Evolutionary conservation across 2,113 vertebrate species (phyloP), one percentile per base, ranked within the genome.

Genomic region (Lonchura striata): DNA sequence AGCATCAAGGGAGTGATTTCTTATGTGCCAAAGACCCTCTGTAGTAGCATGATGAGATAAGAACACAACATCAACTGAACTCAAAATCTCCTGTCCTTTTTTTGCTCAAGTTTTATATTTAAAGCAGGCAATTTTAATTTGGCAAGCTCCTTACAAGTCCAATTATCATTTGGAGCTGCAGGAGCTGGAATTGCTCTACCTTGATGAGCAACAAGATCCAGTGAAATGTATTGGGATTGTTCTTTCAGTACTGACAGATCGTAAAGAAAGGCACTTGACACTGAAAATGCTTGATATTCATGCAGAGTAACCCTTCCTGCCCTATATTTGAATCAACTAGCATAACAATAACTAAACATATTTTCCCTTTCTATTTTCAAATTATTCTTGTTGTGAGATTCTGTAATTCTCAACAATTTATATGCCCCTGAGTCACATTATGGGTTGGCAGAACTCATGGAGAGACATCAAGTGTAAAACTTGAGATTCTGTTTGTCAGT

Each of bases 81-180:
- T 89, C 61, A 91, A 42, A 76, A 86, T 95, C 77, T 91, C 61
- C 64, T 39, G 27, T 82, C 33, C 27, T 65, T 77, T 88, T 82
- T 92, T 91, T 90, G 50, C 69, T 95, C 49, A 90, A 44, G 64
- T 68, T 97, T 91, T 90, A 47, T 96, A 80, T 96, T 96, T 97
- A 94, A 96, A 79, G 68, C 39, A 95, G 95, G 50, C 59, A 71
- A 92, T 95, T 97, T 97, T 91, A 93, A 95, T 97, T 97, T 98
- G 97, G 97, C 97, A 96, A 56, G 22, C 59, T 69, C 74, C 0
- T 0, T 68, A 42, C 64, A 83, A 95, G 96, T 97, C 89, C 97
- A 97, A 97, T 97, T 97, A 97, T 79, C n/a, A 64, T 96, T 97
- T 97, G 97, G 97, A 97, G 84, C 86, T 79, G 50, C 35, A 68